Conservation (phyloP, 23 tunicate genomes). For the Trididemnum miniatum region DNA sequence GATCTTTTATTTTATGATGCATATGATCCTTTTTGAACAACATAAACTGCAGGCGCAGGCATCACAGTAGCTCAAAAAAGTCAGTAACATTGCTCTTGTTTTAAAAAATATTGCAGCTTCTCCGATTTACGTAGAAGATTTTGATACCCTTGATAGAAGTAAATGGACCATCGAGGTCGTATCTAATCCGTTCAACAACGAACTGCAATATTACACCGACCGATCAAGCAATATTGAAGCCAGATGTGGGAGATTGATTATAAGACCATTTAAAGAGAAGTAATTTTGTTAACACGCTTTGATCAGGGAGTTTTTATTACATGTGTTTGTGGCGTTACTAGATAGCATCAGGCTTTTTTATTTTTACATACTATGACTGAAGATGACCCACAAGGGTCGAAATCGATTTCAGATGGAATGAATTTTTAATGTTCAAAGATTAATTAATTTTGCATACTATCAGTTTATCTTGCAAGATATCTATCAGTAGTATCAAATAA, state of each 20-base stretch:
- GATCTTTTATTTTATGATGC: too few species aligned
- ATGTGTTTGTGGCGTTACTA: too few species aligned
- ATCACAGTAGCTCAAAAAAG: too few species aligned
- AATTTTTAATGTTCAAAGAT: not conserved
- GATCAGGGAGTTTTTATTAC: too few species aligned
- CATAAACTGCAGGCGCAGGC: too few species aligned
- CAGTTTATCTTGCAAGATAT: too few species aligned
- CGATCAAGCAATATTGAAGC: constrained; percentile 57
- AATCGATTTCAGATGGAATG: not conserved
- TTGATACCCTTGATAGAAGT: not conserved
- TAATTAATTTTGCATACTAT: not conserved
- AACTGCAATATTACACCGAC: constrained; percentile 84
- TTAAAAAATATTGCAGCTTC: not conserved
- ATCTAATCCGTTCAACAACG: constrained; percentile 73
- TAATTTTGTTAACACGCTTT: constrained; percentile 44
- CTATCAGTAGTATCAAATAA: too few species aligned
- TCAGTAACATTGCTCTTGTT: not conserved
- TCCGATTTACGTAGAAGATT: constrained; percentile 55
- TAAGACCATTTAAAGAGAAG: constrained; percentile 85
- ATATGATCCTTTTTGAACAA: too few species aligned
- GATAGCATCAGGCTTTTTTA: too few species aligned
- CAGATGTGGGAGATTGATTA: constrained; percentile 59
- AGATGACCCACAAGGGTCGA: not conserved
- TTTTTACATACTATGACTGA: too few species aligned
- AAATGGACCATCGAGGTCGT: constrained; percentile 79